Evolutionary conservation across 2,797 vertebrate species (phyloP).

Genomic region (Anas bahamensis): DNA sequence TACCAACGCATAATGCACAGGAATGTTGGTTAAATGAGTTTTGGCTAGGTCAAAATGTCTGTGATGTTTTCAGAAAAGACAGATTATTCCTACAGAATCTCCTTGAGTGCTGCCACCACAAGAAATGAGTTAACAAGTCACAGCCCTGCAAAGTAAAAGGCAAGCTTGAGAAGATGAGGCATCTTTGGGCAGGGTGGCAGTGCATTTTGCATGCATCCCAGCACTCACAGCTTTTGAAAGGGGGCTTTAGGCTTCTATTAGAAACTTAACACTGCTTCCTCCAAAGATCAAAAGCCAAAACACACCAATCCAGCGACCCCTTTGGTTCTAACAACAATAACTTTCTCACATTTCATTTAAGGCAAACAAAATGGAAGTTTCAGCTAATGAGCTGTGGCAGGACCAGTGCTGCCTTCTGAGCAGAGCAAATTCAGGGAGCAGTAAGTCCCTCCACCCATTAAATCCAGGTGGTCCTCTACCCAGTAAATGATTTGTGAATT

Average conservation of each 20-base stretch:
- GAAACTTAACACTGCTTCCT: not conserved
- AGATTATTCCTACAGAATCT: not conserved
- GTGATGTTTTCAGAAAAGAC: not conserved
- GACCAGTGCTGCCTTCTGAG: not conserved
- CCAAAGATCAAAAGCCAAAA: not conserved
- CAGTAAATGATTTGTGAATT: not conserved
- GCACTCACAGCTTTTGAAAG: not conserved
- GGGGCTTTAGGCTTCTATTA: not conserved
- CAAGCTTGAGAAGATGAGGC: not conserved
- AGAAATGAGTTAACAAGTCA: not conserved
- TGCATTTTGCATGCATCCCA: not conserved
- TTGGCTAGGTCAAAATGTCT: not conserved
- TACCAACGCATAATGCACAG: not conserved
- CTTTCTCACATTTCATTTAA: not conserved
- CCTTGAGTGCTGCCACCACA: not conserved
- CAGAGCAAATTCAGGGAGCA: not conserved
- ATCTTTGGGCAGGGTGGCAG: not conserved
- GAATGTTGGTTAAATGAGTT: not conserved
- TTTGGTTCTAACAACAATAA: not conserved
- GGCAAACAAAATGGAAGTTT: not conserved
- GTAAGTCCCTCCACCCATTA: not conserved
- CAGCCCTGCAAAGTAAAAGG: not conserved
- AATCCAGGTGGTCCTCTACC: not conserved
- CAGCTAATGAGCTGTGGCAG: not conserved
- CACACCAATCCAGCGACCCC: not conserved